Evolutionary conservation across 2,113 vertebrate genomes (phyloP).

Genomic region (Cheilinus undulatus): DNA sequence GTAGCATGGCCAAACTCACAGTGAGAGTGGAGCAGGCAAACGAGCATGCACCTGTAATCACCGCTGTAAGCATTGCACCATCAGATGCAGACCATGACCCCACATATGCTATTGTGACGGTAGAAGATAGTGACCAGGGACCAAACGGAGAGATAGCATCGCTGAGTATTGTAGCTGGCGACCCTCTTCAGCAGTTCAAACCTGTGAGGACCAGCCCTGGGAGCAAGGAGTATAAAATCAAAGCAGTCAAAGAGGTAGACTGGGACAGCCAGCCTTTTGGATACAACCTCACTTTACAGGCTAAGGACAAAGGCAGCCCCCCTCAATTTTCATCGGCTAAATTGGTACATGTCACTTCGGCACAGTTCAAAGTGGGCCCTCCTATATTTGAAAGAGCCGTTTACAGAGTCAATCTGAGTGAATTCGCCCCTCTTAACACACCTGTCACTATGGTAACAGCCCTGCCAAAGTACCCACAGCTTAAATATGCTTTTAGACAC

Average conservation of each 20-base stretch:
- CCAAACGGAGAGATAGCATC: conserved; percentile 94
- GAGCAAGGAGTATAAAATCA: conserved; percentile 95
- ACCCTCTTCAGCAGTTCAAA: conserved; percentile 91
- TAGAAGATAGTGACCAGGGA: conserved; percentile 93
- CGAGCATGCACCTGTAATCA: conserved; percentile 89
- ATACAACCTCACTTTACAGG: conserved; percentile 96
- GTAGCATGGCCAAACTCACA: conserved; percentile 94
- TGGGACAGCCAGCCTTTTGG: conserved; percentile 94
- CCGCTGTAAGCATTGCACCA: conserved; percentile 85
- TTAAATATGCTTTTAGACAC: conserved; percentile 90
- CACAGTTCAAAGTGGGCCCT: conserved; percentile 89
- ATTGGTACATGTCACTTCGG: conserved; percentile 90
- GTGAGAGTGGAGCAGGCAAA: conserved; percentile 94
- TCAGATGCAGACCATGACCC: conserved; percentile 90
- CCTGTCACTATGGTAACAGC: conserved; percentile 93
- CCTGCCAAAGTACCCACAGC: conserved; percentile 86
- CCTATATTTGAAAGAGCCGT: conserved; percentile 90
- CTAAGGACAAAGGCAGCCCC: conserved; percentile 95
- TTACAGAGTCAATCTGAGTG: conserved; percentile 94
- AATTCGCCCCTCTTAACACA: conserved; percentile 92
- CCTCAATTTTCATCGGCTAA: conserved; percentile 93
- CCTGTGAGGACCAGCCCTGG: conserved; percentile 90
- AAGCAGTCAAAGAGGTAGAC: conserved; percentile 86
- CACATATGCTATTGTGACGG: conserved; percentile 89
- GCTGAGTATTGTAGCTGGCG: conserved; percentile 92